A percentile compares a stretch with the other conserved stretches of the same genome.
Evolutionary conservation across 1,140 invertebrate species (phyloP).

Genomic region (Drosophila kepulauana): DNA sequence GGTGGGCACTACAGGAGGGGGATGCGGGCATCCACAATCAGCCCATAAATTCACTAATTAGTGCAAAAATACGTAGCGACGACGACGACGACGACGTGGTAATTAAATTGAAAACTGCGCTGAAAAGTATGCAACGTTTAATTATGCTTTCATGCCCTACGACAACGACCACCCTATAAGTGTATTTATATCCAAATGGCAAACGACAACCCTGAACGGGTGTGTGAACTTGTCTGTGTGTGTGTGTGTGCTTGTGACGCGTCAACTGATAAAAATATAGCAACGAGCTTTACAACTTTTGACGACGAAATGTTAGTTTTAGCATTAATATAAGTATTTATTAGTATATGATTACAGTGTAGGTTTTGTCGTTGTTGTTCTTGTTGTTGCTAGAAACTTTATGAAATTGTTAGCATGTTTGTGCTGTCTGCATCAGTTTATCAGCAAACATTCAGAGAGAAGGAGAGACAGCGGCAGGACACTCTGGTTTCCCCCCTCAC

Average conservation of each 20-base stretch:
- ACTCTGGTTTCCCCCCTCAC: conserved; percentile 32
- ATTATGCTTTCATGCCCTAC: conserved; percentile 51
- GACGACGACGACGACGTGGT: conserved; percentile 48
- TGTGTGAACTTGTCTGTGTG: not conserved
- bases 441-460: conserved; percentile 49
- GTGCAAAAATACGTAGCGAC: conserved; percentile 56
- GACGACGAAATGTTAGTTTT: conserved; percentile 53
- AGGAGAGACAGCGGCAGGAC: not conserved
- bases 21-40: conserved; percentile 19
- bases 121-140: conserved; percentile 74
- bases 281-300: conserved; percentile 3
- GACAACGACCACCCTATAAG: conserved; percentile 29
- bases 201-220: not conserved
- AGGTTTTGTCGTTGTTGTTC: not conserved
- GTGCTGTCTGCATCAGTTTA: conserved; percentile 57
- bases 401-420: conserved; percentile 78
- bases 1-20: not conserved
- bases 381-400: conserved; percentile 62
- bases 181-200: conserved; percentile 4
- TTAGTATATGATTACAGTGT: conserved; percentile 63
- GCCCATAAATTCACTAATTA: conserved; percentile 70
- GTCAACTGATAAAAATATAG: conserved; percentile 41
- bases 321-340: conserved; percentile 67
- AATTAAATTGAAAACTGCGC: conserved; percentile 74
- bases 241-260: conserved; percentile 29